Percentiles rank a stretch among this genome's conserved stretches.
These are phyloP conservation scores for Strigops habroptila DNA, from an alignment of 2,113 vertebrate species.

Conservation along the genomic window DNA sequence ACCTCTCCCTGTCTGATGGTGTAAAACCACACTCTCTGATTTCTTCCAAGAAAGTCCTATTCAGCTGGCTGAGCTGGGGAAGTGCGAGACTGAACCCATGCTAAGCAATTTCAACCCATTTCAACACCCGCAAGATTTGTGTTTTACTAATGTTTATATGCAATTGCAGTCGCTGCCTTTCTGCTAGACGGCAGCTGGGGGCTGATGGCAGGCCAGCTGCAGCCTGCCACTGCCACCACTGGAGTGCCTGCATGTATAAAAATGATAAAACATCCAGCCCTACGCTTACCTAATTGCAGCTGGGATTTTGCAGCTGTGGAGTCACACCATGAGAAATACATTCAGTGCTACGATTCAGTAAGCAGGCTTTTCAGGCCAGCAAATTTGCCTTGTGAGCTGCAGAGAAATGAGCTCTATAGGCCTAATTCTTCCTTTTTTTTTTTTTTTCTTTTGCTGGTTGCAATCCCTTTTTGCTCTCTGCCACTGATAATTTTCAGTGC, in stretches of 20 bases:
- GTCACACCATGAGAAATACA: constrained; percentile 47
- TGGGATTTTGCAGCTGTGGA: constrained; percentile 68
- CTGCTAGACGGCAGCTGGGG: constrained; percentile 67
- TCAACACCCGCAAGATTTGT: background rate
- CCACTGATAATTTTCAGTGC: background rate
- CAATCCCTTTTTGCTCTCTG: background rate
- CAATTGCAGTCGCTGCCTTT: constrained; percentile 25
- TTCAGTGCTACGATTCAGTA: constrained; percentile 36
- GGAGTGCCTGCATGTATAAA: constrained; percentile 12
- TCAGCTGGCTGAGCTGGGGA: background rate
- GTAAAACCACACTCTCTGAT: background rate
- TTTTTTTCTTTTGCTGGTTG: background rate
- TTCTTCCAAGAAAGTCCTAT: background rate
- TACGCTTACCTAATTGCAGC: constrained; percentile 57
- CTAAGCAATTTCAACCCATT: background rate
- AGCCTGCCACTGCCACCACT: constrained; percentile 41
- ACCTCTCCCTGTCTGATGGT: background rate
- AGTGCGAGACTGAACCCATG: background rate
- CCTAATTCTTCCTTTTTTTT: background rate
- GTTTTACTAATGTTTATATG: constrained; percentile 49
- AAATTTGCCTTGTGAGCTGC: constrained; percentile 45
- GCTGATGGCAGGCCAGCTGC: constrained; percentile 66
- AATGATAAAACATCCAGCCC: constrained; percentile 39
- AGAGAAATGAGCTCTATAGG: constrained; percentile 8
- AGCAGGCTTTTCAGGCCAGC: constrained; percentile 14